Evolutionary conservation across 1,140 invertebrate genomes (phyloP).

Genomic region (Listronotus bonariensis): DNA sequence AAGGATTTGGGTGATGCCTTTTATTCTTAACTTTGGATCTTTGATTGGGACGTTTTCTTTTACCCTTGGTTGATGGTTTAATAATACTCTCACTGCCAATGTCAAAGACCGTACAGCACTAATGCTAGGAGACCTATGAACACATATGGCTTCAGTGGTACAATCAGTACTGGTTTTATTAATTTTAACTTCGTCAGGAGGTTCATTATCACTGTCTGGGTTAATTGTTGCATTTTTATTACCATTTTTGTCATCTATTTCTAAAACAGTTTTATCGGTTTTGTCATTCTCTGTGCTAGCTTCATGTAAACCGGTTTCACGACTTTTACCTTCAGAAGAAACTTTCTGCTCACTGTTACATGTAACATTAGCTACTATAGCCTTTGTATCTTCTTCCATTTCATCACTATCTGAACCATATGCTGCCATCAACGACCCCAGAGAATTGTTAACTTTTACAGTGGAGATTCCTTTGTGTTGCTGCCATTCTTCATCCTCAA

Average conservation of each 20-base stretch:
- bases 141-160: not conserved
- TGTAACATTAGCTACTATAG: conserved; percentile 7
- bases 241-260: conserved; percentile 21
- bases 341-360: not conserved
- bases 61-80: conserved; percentile 10
- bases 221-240: conserved; percentile 6
- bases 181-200: conserved; percentile 56
- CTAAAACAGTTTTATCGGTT: not conserved
- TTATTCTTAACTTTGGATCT: conserved; percentile 27
- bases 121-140: not conserved
- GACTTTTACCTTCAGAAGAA: not conserved
- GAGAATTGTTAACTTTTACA: conserved; percentile 57
- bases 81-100: not conserved
- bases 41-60: conserved; percentile 31
- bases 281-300: not conserved
- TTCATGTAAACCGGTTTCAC: not conserved
- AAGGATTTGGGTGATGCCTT: conserved; percentile 8
- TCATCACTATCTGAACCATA: conserved; percentile 60
- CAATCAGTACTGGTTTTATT: not conserved
- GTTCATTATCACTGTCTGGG: conserved; percentile 48
- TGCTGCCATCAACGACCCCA: conserved; percentile 59
- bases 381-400: conserved; percentile 2
- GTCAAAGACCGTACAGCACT: not conserved
- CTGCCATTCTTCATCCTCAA: conserved; percentile 53
- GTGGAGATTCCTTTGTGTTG: conserved; percentile 28